Conservation (phyloP, 2,797 vertebrate species). For the Australoheros facetus region DNA sequence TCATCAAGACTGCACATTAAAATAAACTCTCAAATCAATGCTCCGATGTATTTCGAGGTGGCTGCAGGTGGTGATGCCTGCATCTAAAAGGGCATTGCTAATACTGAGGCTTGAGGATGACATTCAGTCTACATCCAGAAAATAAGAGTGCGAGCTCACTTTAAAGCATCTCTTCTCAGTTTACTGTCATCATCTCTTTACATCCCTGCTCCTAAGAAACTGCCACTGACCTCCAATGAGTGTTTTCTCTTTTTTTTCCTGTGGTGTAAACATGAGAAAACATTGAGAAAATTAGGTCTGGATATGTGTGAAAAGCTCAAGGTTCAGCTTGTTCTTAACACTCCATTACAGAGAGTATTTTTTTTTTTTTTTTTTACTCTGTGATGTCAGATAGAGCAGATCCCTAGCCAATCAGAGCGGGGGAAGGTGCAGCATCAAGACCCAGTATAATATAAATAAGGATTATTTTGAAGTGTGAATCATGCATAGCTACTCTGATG, state of each 20-base stretch:
- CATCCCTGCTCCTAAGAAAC: background rate
- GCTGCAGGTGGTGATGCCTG: background rate
- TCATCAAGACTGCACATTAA: background rate
- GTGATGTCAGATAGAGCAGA: background rate
- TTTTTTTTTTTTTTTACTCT: background rate
- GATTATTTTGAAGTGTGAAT: background rate
- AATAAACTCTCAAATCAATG: background rate
- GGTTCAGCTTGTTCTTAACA: too few relatives aligned
- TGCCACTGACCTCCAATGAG: background rate
- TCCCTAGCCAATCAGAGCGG: background rate
- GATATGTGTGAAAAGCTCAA: too few relatives aligned
- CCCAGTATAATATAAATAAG: background rate
- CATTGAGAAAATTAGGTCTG: background rate
- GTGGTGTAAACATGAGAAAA: background rate
- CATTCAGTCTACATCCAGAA: conserved; percentile 1
- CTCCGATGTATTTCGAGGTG: background rate
- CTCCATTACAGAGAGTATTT: too few relatives aligned
- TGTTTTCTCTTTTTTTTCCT: background rate
- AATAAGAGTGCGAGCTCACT: background rate
- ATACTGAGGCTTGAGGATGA: conserved; percentile 2
- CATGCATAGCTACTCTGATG: background rate
- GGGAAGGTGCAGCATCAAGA: background rate
- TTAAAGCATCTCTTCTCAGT: background rate
- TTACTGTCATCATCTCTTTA: background rate
- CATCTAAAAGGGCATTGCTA: background rate